Conservation (phyloP, 2,888 invertebrate genomes). For the Drosophila leonis region DNA sequence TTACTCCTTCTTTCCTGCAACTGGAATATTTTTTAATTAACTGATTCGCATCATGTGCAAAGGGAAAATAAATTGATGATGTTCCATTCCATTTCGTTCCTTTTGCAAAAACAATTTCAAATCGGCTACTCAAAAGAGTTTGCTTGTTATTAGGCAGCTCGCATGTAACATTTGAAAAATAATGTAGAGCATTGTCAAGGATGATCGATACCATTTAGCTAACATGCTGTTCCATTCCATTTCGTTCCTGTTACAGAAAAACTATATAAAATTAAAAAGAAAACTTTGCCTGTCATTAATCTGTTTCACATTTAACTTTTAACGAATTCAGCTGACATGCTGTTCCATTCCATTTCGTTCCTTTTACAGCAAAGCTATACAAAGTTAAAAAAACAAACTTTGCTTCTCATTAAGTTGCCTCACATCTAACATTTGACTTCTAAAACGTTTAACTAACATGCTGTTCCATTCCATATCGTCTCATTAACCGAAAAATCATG, state of each 20-base stretch:
- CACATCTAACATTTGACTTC: background rate
- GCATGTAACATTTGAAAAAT: too few species aligned
- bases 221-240: background rate
- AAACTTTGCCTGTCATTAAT: background rate
- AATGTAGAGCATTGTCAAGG: background rate
- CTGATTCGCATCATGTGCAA: too few species aligned
- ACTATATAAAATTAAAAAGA: too few species aligned
- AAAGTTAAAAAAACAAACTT: too few species aligned
- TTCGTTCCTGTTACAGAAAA: background rate
- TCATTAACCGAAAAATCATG: too few species aligned
- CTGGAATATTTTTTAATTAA: background rate
- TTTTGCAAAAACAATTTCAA: background rate
- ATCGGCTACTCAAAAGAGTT: background rate
- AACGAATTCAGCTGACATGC: background rate
- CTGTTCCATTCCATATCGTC: constrained; percentile 7
- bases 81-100: constrained; percentile 12
- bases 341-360: constrained; percentile 4
- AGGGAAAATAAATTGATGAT: background rate
- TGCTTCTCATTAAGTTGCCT: background rate
- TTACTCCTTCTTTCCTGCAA: background rate
- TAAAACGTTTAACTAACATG: background rate
- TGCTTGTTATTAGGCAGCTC: background rate
- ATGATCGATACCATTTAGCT: too few species aligned
- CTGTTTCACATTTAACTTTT: background rate
- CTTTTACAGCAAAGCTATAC: too few species aligned